Conservation (phyloP, 2,888 invertebrate species). For the Acleris literana region DNA sequence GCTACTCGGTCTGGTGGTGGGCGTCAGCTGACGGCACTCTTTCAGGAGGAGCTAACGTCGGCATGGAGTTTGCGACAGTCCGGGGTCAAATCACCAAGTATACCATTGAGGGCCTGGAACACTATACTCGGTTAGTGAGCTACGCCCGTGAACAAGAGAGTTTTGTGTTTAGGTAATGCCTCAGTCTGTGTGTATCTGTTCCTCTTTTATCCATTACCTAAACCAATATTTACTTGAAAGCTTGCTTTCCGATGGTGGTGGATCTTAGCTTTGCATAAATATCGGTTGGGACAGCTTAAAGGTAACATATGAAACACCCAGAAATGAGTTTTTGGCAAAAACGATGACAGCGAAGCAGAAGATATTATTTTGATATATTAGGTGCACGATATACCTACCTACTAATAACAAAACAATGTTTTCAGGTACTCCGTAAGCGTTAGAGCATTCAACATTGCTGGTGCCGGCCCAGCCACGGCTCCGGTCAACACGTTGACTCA, state of each 20-base stretch:
- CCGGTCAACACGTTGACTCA: conserved; percentile 91
- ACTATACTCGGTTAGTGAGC: conserved; percentile 88
- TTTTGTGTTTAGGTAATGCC: no score
- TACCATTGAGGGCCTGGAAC: conserved; percentile 88
- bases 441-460: conserved; percentile 93
- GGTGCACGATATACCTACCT: neutral
- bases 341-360: no score
- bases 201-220: no score
- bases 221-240: neutral
- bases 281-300: no score
- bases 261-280: no score
- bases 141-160: no score
- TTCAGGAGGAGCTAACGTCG: conserved; percentile 66
- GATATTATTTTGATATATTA: neutral
- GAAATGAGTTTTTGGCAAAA: no score
- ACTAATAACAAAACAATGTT: neutral
- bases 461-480: conserved; percentile 91
- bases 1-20: conserved; percentile 90
- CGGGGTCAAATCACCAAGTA: conserved; percentile 89
- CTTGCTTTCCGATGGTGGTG: neutral
- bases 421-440: conserved; percentile 90
- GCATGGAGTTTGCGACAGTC: conserved; percentile 86
- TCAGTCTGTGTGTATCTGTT: no score
- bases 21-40: conserved; percentile 71
- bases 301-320: no score